phyloP scores from a whole-genome alignment of 1,140 invertebrate genomes.

The Bombus haemorrhoidalis region DNA sequence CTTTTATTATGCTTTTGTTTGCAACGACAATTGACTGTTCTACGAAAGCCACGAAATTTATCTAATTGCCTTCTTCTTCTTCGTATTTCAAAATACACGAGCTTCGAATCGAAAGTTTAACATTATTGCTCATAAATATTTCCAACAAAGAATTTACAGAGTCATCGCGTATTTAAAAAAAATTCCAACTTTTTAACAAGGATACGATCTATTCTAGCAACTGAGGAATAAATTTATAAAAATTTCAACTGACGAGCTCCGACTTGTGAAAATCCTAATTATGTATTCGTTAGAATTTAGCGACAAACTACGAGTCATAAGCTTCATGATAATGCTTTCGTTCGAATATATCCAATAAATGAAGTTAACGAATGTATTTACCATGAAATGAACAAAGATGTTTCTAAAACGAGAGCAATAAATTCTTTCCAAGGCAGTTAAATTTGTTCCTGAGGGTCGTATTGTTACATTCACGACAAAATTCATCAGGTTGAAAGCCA shows the following conservation, averaged over 20 bases:
- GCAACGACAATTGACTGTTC: background rate
- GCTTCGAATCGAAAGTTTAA: background rate
- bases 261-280: background rate
- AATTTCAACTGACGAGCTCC: background rate
- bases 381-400: background rate
- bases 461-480: too few relatives aligned
- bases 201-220: background rate
- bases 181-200: background rate
- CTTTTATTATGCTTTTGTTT: background rate
- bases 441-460: background rate
- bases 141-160: background rate
- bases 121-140: background rate
- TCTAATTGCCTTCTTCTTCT: background rate
- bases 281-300: background rate
- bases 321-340: background rate
- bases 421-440: background rate
- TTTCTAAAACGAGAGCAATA: background rate
- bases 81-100: background rate
- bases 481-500: constrained; percentile 26
- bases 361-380: background rate
- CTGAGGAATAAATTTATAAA: background rate
- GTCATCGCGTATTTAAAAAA: too few relatives aligned
- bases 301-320: too few relatives aligned
- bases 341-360: background rate
- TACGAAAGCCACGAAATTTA: background rate